Conservation (phyloP, 2,113 vertebrate species). For the Psittacara wagleri region DNA sequence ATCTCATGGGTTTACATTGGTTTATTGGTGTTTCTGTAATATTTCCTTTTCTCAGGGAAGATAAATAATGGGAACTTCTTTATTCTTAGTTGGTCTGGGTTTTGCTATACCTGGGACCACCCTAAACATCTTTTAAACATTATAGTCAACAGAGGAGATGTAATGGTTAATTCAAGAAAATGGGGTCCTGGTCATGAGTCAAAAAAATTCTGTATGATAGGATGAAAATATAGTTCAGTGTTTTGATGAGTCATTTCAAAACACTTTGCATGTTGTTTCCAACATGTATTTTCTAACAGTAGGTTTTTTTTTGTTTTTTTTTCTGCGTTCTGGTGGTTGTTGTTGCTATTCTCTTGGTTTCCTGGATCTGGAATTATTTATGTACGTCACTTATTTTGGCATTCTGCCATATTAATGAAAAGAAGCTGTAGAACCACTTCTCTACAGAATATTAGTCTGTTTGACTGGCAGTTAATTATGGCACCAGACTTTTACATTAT, state of each 20-base stretch:
- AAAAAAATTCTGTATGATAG: background rate
- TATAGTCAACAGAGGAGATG: background rate
- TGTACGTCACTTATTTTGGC: background rate
- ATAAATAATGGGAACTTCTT: background rate
- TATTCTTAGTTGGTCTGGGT: background rate
- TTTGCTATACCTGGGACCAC: background rate
- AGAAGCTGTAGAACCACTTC: background rate
- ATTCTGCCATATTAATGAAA: background rate
- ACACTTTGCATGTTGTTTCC: rapidly evolving
- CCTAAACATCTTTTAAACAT: background rate
- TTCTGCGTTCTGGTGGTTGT: background rate
- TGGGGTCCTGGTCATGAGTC: rapidly evolving
- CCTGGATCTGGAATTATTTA: background rate
- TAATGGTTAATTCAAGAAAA: background rate
- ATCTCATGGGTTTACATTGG: background rate
- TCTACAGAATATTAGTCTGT: background rate
- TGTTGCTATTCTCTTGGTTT: background rate
- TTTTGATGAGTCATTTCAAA: background rate
- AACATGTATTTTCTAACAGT: background rate
- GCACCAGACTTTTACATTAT: background rate
- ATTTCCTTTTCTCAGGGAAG: background rate
- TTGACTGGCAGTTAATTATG: background rate
- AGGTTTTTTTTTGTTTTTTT: rapidly evolving
- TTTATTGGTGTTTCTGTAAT: background rate
- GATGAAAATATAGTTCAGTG: background rate